Conservation (phyloP, 2,797 vertebrate species). For the Threskiornis aethiopicus region DNA sequence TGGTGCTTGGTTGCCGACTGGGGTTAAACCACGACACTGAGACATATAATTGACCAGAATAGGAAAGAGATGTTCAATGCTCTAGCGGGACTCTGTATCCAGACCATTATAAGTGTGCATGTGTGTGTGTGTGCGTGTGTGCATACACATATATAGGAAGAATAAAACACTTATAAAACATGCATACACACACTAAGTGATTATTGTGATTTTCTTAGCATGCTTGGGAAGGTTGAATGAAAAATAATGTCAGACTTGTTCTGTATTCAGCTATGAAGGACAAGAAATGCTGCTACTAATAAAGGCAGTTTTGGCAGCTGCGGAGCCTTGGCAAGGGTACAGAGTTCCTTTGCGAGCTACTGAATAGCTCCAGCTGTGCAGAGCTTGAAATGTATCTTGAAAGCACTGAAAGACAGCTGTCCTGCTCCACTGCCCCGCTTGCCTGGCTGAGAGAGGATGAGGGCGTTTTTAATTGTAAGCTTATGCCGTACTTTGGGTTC, state of each 20-base stretch:
- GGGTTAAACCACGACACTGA: neutral
- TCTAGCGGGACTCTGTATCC: neutral
- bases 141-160: neutral
- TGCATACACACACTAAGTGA: neutral
- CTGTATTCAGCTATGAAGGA: constrained; percentile 25
- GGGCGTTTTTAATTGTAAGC: neutral
- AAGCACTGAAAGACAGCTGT: constrained; percentile 66
- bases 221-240: constrained; percentile 8
- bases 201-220: neutral
- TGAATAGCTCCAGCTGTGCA: constrained; percentile 71
- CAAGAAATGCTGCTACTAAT: constrained; percentile 43
- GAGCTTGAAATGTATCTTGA: constrained; percentile 54
- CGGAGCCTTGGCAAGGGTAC: constrained; percentile 42
- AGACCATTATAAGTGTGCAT: neutral
- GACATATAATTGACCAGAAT: neutral
- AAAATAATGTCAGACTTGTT: constrained; percentile 57
- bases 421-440: constrained; percentile 36
- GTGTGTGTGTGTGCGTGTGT: neutral
- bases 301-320: constrained; percentile 67
- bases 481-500: neutral
- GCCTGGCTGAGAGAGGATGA: neutral
- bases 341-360: constrained; percentile 60
- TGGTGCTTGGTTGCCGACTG: no score
- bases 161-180: neutral
- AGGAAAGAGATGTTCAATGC: neutral